Evolutionary conservation across 2,797 vertebrate species (phyloP).

Genomic region (Rhincodon typus): DNA sequence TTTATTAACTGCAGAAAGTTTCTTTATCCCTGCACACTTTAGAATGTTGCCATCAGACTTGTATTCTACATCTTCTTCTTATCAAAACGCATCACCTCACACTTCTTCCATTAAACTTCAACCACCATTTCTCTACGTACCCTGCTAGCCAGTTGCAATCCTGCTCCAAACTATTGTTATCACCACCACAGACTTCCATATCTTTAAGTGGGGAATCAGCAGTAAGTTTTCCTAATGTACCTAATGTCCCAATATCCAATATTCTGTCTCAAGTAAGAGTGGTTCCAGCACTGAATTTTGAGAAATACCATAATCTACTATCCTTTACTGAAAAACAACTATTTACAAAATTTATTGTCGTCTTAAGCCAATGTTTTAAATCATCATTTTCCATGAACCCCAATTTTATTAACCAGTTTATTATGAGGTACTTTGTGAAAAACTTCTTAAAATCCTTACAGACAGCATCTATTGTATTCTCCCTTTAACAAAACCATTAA

Average conservation of each 20-base stretch:
- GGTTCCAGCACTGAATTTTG: not conserved
- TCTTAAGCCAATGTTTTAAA: not conserved
- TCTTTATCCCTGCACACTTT: not conserved
- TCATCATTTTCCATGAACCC: not conserved
- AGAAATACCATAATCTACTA: not conserved
- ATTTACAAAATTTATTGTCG: not conserved
- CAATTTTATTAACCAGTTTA: not conserved
- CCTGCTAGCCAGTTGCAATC: not conserved
- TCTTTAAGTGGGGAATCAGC: not conserved
- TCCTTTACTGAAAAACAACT: not conserved
- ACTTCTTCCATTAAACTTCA: no score
- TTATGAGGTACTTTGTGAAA: not conserved
- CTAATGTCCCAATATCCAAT: not conserved
- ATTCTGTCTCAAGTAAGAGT: not conserved
- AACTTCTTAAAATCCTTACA: not conserved
- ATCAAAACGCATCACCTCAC: no score
- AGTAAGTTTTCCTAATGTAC: no score
- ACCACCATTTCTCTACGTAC: not conserved
- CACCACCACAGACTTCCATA: not conserved
- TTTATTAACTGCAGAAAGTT: not conserved
- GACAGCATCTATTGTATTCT: not conserved
- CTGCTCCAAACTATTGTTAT: not conserved
- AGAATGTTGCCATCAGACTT: not conserved
- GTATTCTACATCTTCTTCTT: not conserved
- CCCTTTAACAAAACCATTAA: not conserved